phyloP scores from a whole-genome alignment of 2,113 vertebrate species.

The Ictalurus punctatus region DNA sequence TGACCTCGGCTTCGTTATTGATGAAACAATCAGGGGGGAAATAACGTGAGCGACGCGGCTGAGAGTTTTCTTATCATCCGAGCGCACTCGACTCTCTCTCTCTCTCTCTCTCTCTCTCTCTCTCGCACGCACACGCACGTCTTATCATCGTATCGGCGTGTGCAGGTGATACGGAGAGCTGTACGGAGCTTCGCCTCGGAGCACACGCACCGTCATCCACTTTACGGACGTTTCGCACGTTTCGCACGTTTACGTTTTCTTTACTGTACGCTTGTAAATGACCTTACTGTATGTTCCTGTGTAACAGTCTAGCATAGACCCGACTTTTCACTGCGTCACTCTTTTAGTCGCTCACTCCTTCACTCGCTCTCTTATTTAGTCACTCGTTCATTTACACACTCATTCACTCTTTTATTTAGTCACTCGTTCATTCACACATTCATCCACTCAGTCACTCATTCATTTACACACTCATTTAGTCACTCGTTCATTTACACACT shows the following conservation, averaged over 20 bases:
- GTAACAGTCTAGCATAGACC: background rate
- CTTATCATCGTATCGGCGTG: constrained; percentile 51
- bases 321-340: no score
- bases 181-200: background rate
- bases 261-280: background rate
- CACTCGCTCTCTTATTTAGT: no score
- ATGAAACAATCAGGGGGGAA: constrained; percentile 51
- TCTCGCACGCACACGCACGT: background rate
- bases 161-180: constrained; percentile 48
- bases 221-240: constrained; percentile 18
- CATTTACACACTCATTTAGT: no score
- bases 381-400: no score
- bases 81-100: constrained; percentile 31
- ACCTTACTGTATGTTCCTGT: background rate
- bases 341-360: no score
- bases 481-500: no score
- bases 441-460: no score
- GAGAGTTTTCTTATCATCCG: constrained; percentile 48
- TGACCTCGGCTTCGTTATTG: constrained; percentile 45
- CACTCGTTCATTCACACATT: no score
- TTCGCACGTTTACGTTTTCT: background rate
- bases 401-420: no score
- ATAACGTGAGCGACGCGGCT: constrained; percentile 38
- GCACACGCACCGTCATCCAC: background rate
- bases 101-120: background rate